These are phyloP conservation scores for Philonicus albiceps DNA, from an alignment of 2,888 invertebrate species.

Conservation along the genomic window DNA sequence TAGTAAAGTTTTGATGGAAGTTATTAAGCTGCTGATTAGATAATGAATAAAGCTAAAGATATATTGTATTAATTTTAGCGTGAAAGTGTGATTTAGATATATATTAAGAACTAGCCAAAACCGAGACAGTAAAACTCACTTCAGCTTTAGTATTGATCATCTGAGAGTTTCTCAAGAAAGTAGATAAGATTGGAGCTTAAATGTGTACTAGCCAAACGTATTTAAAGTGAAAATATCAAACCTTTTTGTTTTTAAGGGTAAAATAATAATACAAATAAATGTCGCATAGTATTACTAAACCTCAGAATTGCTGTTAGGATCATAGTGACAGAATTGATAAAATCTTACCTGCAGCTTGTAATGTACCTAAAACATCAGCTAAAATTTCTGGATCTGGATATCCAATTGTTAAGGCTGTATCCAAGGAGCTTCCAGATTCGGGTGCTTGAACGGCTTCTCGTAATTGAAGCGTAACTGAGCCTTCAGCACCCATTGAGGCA, in stretches of 20 bases:
- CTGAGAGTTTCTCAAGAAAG: not conserved
- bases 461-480: constrained; percentile 62
- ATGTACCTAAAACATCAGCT: constrained; percentile 75
- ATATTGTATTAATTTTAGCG: too few relatives aligned
- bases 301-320: not conserved
- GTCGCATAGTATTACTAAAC: not conserved
- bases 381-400: constrained; percentile 80
- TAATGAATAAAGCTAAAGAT: too few relatives aligned
- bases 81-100: not conserved
- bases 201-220: not conserved
- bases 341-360: constrained; percentile 66
- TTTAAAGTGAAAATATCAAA: not conserved
- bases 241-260: not conserved
- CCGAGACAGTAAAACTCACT: not conserved
- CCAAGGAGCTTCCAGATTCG: constrained; percentile 58
- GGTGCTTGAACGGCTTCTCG: constrained; percentile 60
- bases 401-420: constrained; percentile 72
- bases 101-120: not conserved
- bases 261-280: not conserved
- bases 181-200: not conserved
- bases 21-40: not conserved
- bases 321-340: not conserved
- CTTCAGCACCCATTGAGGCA: constrained; percentile 63
- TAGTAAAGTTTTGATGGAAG: not conserved
- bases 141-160: not conserved